phyloP scores from a whole-genome alignment of 2,797 vertebrate species.

The Tangara arthus region DNA sequence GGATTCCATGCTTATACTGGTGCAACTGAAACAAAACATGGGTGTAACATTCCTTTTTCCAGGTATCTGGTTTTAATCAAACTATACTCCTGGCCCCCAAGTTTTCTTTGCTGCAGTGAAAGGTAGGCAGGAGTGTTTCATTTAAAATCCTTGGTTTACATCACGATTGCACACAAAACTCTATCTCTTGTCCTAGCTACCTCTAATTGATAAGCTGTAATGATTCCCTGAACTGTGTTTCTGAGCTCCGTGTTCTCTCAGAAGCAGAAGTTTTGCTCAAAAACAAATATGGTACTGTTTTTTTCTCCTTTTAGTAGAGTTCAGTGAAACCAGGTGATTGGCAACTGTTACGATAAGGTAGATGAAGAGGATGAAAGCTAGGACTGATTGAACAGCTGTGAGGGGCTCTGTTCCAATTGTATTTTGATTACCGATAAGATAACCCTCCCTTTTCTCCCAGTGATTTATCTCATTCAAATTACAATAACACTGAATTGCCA shows the following conservation, averaged over 20 bases:
- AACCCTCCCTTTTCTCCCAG: constrained; percentile 13
- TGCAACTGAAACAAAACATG: constrained; percentile 65
- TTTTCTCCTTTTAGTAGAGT: not conserved
- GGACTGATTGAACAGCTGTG: constrained; percentile 60
- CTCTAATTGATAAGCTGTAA: not conserved
- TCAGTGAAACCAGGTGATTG: constrained; percentile 40
- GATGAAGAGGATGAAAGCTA: constrained; percentile 49
- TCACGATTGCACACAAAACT: not conserved
- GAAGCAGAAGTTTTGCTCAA: not conserved
- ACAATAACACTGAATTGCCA: constrained; percentile 47
- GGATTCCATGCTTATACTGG: constrained; percentile 3
- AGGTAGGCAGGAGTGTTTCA: constrained; percentile 51
- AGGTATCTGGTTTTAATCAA: constrained; percentile 66
- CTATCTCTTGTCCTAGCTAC: constrained; percentile 28
- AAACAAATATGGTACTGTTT: not conserved
- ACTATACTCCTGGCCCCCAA: not conserved
- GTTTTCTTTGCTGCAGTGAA: constrained; percentile 24
- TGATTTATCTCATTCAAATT: constrained; percentile 56
- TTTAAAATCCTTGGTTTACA: constrained; percentile 40
- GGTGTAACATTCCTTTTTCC: constrained; percentile 43
- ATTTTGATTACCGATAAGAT: constrained; percentile 70
- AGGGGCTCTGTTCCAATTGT: constrained; percentile 48
- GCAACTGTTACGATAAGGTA: constrained; percentile 49
- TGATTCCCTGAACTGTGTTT: not conserved
- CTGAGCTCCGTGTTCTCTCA: not conserved